A percentile compares a stretch with the other conserved stretches of the same genome.
Evolutionary conservation across 2,888 invertebrate species (phyloP).

Genomic region (Phlogophora meticulosa): DNA sequence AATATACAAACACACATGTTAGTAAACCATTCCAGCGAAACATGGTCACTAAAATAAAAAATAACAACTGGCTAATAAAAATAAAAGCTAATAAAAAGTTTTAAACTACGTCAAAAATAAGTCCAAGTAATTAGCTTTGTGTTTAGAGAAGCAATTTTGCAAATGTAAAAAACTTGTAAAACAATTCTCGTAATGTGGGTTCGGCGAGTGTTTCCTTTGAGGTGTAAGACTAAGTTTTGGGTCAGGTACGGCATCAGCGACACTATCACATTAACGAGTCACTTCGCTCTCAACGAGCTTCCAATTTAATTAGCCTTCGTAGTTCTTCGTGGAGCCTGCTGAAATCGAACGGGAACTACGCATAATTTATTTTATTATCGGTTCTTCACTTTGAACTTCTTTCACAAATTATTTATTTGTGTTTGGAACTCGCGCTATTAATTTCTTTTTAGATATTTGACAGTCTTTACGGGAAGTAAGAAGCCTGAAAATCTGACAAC

Average conservation of each 20-base stretch:
- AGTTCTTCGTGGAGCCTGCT: conserved; percentile 63
- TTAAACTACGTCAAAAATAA: conserved; percentile 30
- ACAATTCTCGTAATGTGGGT: conserved; percentile 72
- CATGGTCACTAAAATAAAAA: neutral
- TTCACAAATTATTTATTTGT: conserved; percentile 22
- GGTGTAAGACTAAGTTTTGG: conserved; percentile 77
- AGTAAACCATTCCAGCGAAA: neutral
- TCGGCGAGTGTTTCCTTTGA: conserved; percentile 73
- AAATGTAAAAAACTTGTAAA: conserved; percentile 72
- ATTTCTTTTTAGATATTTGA: neutral
- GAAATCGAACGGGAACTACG: conserved; percentile 42
- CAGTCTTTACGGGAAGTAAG: no score
- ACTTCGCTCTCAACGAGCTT: conserved; percentile 79
- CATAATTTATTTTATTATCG: conserved; percentile 46
- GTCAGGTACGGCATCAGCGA: conserved; percentile 78
- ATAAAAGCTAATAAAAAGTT: conserved; percentile 18
- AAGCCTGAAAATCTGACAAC: no score
- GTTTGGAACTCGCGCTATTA: neutral
- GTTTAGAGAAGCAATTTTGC: conserved; percentile 59
- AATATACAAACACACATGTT: neutral
- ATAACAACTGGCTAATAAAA: conserved; percentile 18
- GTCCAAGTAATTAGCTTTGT: conserved; percentile 58
- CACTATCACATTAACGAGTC: conserved; percentile 83
- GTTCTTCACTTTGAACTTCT: conserved; percentile 28
- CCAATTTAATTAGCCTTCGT: conserved; percentile 80